Evolutionary conservation across 2,113 vertebrate species (phyloP), one percentile per base, ranked within the genome.

Genomic region (Trinectes maculatus): DNA sequence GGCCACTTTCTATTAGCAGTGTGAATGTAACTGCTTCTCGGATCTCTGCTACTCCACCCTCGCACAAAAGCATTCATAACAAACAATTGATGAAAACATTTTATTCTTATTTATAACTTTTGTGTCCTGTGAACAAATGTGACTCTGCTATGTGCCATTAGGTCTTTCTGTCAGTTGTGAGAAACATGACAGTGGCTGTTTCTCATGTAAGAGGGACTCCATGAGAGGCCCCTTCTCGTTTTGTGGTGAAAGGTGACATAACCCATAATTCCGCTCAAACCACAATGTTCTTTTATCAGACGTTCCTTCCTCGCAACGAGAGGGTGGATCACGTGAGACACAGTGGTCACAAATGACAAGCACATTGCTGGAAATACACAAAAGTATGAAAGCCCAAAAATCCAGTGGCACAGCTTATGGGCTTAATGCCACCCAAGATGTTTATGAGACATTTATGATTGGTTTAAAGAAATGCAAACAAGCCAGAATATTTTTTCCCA

Each of bases 231-330:
- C 56, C 51, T 57, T 88, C 77, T 74, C 80, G 76, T 87, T 89
- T 70, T 85, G 85, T 74, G 89, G 89, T 77, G 54, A 86, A 86
- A 87, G 82, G 88, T 91, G 89, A 92, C 87, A 85, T 84, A 87
- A 91, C 89, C 90, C 89, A 89, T 91, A 91, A 89, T 89, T 91
- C 89, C 87, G 87, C 73, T 79, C 42, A 55, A 84, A 91, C 89
- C 92, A 84, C 90, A 89, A 43, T 61, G 69, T 65, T 65, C 85
- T 81, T 89, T 85, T 62, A 82, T 84, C 70, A 71, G 61, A 82
- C 66, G 77, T 80, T 79, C 52, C 54, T 77, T 59, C 83, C 29
- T 77, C 59, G 77, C 49, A n/a, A 63, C 67, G 36, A 8, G 8
- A 48, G 58, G 43, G 21, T 9, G 24, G 61, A 75, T 85, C 84